phyloP scores from a whole-genome alignment of 1,140 invertebrate genomes.

The Drosophila pseudoobscura region DNA sequence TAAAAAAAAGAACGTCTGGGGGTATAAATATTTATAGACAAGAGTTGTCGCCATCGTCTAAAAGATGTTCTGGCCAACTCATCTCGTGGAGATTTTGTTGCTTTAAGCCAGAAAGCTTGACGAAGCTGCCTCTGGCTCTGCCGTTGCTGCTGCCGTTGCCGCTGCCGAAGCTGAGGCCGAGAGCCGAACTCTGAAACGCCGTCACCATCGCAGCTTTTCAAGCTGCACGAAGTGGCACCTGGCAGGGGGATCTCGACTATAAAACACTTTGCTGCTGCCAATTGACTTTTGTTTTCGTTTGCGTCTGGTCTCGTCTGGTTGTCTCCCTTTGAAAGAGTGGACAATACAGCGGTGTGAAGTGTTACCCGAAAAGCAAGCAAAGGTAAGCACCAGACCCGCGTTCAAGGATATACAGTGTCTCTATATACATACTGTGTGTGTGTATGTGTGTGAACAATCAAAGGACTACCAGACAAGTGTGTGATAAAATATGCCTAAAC shows the following conservation, averaged over 20 bases:
- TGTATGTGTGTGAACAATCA: slow-evolving; percentile 34
- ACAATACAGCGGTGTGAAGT: slow-evolving; percentile 55
- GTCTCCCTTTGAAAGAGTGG: slow-evolving; percentile 43
- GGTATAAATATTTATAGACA: slow-evolving; percentile 75
- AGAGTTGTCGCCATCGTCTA: slow-evolving; percentile 56
- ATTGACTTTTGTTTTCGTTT: slow-evolving; percentile 81
- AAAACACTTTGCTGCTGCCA: slow-evolving; percentile 74
- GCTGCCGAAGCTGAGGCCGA: slow-evolving; percentile 17
- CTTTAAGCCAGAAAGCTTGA: not conserved
- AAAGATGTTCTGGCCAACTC: slow-evolving; percentile 62
- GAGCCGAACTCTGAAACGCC: slow-evolving; percentile 12
- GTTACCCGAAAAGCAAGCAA: slow-evolving; percentile 52
- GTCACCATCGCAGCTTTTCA: slow-evolving; percentile 34
- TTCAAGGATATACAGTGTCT: slow-evolving; percentile 65
- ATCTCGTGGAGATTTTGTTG: slow-evolving; percentile 28
- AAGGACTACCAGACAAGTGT: slow-evolving; percentile 44
- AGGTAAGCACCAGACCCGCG: slow-evolving; percentile 62
- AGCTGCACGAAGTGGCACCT: slow-evolving; percentile 40
- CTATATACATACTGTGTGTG: not conserved
- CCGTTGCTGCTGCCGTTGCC: slow-evolving; percentile 15
- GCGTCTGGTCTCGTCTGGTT: slow-evolving; percentile 82
- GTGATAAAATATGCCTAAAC: slow-evolving; percentile 13
- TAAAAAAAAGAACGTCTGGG: slow-evolving; percentile 32
- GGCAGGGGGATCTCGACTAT: slow-evolving; percentile 53
- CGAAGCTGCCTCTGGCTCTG: not conserved